Evolutionary conservation across 2,113 vertebrate genomes (phyloP), one percentile per base, ranked within the genome.

Genomic region (Sigmodon hispidus): DNA sequence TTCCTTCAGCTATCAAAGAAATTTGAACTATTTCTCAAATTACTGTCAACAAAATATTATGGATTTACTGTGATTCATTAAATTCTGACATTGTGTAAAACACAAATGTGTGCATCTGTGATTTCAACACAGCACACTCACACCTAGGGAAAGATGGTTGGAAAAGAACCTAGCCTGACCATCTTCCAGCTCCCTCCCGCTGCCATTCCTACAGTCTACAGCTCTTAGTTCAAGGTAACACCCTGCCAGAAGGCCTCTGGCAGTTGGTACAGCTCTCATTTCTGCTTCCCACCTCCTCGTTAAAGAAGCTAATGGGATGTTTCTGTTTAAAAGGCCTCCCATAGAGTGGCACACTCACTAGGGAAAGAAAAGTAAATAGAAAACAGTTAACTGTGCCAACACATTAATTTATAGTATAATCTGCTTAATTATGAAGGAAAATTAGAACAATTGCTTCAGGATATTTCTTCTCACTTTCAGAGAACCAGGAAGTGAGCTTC

Each of bases 321-420:
- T 81, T 94, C 89, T 55, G 21, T 87, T 87, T 96, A 72, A 93
- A 95, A 84, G 86, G 36, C 73, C 79, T 94, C 90, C 89, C 91
- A 65, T 48, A 84, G 84, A 93, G 90, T 34, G 79, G 34, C 87
- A 87, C 73, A 65, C 16, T 91, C 93, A 92, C 91, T 11, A 87
- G 80, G 85, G 90, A 94, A 87, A 87, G 93, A 96, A 96, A 93
- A 96, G 93, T 97, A 97, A 97, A 95, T 95, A 97, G 96, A 89
- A 96, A 96, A 96, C 81, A 96, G 96, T 95, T 94, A 96, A 96
- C 80, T 96, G 40, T 95, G 90, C n/a, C 93, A 95, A 91, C 69
- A 90, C 75, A 80, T 96, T 96, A 95, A 96, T 97, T 96, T 96
- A 87, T 91, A 75, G 73, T 76, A 91, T 95, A 93, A 91, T 91